Conservation (phyloP, 2,797 vertebrate species). For the Cirrhinus molitorella region DNA sequence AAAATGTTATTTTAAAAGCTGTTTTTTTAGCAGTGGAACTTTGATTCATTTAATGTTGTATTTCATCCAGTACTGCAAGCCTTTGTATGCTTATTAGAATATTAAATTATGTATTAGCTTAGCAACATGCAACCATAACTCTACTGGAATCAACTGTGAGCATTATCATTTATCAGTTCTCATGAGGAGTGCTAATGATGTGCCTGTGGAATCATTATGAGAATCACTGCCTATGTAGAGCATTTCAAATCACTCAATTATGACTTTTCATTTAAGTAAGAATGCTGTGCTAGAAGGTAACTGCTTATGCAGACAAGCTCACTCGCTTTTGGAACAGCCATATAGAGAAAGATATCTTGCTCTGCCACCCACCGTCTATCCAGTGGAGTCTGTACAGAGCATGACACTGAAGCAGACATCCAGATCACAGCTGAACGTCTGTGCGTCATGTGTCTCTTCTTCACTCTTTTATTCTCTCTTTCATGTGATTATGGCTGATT, state of each 20-base stretch:
- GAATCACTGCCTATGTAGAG: not conserved
- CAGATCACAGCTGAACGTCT: conserved; percentile 7
- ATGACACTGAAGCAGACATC: conserved; percentile 28
- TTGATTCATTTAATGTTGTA: not conserved
- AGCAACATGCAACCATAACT: not conserved
- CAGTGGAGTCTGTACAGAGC: conserved; percentile 2
- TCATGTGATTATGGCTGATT: conserved; percentile 22
- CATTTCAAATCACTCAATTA: conserved; percentile 21
- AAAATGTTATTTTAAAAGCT: not conserved
- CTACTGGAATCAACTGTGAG: conserved; percentile 12
- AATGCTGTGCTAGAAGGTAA: not conserved
- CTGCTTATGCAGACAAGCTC: conserved; percentile 10
- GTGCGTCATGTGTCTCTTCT: not conserved
- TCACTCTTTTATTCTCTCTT: conserved; percentile 12
- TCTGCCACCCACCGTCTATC: conserved; percentile 32
- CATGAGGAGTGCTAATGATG: conserved; percentile 1
- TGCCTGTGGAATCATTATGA: not conserved
- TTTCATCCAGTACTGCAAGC: not conserved
- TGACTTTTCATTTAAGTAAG: not conserved
- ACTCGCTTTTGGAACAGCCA: not conserved
- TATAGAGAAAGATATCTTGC: not conserved
- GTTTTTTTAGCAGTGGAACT: not conserved
- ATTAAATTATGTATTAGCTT: not conserved
- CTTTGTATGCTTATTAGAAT: conserved; percentile 12
- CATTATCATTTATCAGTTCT: conserved; percentile 16